These are phyloP conservation scores for Hyperopisus bebe DNA, from an alignment of 2,113 vertebrate genomes.

Conservation along the genomic window DNA sequence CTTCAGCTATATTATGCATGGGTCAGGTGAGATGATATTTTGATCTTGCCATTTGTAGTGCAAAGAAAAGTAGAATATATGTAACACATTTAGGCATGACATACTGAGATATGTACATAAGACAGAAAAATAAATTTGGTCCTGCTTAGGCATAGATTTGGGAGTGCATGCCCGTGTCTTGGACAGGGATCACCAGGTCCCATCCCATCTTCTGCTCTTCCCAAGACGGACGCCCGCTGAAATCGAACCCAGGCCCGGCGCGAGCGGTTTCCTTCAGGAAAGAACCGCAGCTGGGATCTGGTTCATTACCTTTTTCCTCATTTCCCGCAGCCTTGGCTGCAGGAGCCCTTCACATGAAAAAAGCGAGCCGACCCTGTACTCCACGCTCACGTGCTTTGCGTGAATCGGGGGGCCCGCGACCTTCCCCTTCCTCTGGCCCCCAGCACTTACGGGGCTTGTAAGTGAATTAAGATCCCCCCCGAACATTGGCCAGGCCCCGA, in stretches of 20 bases:
- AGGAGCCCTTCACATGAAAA: conserved; percentile 26
- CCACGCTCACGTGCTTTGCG: conserved; percentile 28
- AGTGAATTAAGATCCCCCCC: conserved; percentile 34
- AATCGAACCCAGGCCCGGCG: conserved; percentile 40
- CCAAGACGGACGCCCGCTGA: neutral
- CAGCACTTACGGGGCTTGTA: conserved; percentile 32
- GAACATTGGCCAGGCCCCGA: conserved; percentile 28
- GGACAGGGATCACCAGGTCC: neutral
- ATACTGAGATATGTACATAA: neutral
- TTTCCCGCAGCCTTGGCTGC: conserved; percentile 34
- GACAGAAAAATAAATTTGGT: neutral
- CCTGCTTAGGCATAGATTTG: neutral
- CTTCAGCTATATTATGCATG: neutral
- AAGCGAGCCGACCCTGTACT: conserved; percentile 35
- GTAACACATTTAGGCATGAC: neutral
- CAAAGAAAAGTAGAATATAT: neutral
- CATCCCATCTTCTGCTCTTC: neutral
- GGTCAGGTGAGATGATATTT: neutral
- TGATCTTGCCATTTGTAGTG: neutral
- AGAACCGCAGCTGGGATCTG: conserved; percentile 33
- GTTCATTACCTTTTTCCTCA: conserved; percentile 46
- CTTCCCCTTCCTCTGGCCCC: conserved; percentile 12
- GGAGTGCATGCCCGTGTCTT: neutral
- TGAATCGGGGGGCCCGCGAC: conserved; percentile 21
- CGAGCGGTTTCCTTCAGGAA: conserved; percentile 45